These are phyloP conservation scores for Brachionus asplanchnoidis DNA, from an alignment of 1,140 invertebrate genomes.

Conservation along the genomic window DNA sequence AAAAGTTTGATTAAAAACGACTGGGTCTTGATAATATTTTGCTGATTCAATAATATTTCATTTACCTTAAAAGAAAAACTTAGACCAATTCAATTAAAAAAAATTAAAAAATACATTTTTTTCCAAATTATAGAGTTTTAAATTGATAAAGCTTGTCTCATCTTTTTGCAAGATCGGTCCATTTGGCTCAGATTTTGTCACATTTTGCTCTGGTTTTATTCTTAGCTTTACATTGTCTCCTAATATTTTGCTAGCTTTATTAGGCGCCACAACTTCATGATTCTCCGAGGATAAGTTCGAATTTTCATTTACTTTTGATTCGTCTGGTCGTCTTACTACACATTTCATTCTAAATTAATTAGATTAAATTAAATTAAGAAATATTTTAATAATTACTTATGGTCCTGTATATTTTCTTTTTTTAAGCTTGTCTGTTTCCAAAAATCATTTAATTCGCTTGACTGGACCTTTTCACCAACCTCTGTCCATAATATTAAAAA, in stretches of 20 bases:
- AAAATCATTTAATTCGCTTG: constrained; percentile 18
- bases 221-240: neutral
- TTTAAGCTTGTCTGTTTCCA: constrained; percentile 23
- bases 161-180: neutral
- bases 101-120: constrained; percentile 17
- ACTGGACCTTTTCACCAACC: neutral
- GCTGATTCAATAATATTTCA: constrained; percentile 7
- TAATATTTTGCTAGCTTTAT: constrained; percentile 14
- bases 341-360: constrained; percentile 3
- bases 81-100: neutral
- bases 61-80: neutral
- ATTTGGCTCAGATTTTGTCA: neutral
- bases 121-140: constrained; percentile 8
- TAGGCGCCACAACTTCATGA: neutral
- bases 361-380: neutral
- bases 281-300: neutral
- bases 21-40: constrained; percentile 2
- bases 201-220: neutral
- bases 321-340: neutral
- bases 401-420: constrained; percentile 23
- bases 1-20: neutral
- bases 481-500: constrained; percentile 39
- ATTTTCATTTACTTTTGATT: neutral
- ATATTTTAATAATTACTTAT: neutral
- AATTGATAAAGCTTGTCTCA: neutral